Base-by-base conservation (phyloP, 2,888 invertebrate species). In the Cryptophagus acutangulus region DNA sequence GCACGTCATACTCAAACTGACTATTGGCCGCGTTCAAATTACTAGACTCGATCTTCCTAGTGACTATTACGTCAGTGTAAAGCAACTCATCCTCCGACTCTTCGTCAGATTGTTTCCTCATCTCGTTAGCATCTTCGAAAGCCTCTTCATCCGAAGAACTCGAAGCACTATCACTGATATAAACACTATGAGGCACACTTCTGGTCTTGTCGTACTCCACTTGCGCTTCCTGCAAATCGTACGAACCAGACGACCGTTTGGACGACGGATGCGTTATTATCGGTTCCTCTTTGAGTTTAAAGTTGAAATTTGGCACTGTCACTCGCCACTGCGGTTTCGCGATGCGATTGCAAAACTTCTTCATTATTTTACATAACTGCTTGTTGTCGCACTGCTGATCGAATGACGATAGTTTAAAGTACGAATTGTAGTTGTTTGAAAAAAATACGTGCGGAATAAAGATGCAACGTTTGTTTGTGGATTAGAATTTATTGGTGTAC, bases 291-390 rank as follows among this genome's bases (percentile, higher is more conserved):
- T 13, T 46, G 4, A 49, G 43, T n/a, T 3, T 3, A 8, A 57
- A 51, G 40, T 58, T 65, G 10, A 67, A 46, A 45, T 65, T 67
- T 2, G 69, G 67, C 17, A 69, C 65, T 3, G 66, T 66, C 8
- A 68, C 58, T 14, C 69, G 56, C 69, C 69, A 69, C 46, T 69
- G 66, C 43, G 65, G 66, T 38, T 67, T 66, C n/a, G 58, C 54
- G 35, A 69, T 58, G 58, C 66, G 68, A 31, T 62, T 62, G 45
- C 63, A 67, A 49, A 69, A 63, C 51, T 69, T 70, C 57, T 69
- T 69, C 70, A 70, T 69, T 43, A 51, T 5, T 37, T n/a, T 10
- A 6, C 28, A 13, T 28, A 4, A 6, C 28, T 9, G 8, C 12
- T 6, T 6, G 8, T 28, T 6, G 8, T 28, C 12, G 10, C 4